Base-by-base conservation (phyloP, 2,113 vertebrate genomes). In the Phylloscopus trochiloides region DNA sequence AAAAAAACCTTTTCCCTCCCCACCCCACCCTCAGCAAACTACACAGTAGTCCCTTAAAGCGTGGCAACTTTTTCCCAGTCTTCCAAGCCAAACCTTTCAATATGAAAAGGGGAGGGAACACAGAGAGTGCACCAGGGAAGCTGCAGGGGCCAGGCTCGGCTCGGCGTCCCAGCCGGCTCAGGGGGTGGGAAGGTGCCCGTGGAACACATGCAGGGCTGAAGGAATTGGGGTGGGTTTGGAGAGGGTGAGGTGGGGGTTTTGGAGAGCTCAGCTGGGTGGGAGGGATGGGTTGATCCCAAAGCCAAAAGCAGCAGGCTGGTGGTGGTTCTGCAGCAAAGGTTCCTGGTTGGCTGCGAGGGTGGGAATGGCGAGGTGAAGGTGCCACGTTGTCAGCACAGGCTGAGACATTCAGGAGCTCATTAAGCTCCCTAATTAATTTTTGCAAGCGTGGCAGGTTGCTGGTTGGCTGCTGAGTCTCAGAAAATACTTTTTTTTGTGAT, bases 211-310 rank as follows among this genome's bases (percentile, higher is more conserved):
- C 42, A 89, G 59, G 78, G 83, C 73, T 58, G 59, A 0, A 2
- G 89, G 45, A 14, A 19, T 1, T 1, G 0, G 4, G 12, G 0
- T n/a, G 59, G 7, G 4, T 13, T 9, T 31, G 66, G n/a, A 47
- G 7, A 54, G 12, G 12, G 59, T 34, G 34, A 34, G 34, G 34
- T 34, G 34, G 34, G 34, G 34, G 34, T 34, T 34, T 34, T 36
- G 59, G 52, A 20, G 14, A 52, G 86, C 80, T 70, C 70, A 42
- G 40, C 25, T 24, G 34, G 20, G 14, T 1, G 24, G 3, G 4
- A n/a, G 61, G 61, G 28, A 14, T 5, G 62, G 48, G 40, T 38
- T 45, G 45, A 47, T 50, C 28, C 42, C 42, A 22, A 29, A 61
- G 76, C 38, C 38, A 15, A 17, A 14, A 67, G 65, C n/a, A 31